Evolutionary conservation across 2,888 invertebrate species (phyloP), one percentile per base, ranked within the genome.

Genomic region (Chalcosyrphus nemorum): DNA sequence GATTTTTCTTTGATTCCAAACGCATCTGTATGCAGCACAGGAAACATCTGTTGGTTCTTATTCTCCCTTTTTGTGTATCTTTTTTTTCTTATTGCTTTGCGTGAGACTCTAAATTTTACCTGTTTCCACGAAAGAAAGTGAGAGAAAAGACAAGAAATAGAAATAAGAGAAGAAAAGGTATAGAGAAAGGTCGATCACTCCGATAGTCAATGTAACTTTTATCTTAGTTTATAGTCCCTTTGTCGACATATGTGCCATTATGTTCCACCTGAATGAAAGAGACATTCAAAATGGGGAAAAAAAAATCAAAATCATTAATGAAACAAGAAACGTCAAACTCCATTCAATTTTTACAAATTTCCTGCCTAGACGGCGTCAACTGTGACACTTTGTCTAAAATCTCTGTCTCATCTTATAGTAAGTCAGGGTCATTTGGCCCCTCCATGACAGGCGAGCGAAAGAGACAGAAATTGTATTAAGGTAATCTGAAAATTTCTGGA

Each of bases 121-220:
- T 81, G 81, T 81, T 75, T 70, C 43, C 38, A 56, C n/a, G 54
- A 74, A 38, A 66, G 54, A 56, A 61, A 70, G 21, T n/a, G 56
- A 38, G 52, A 15, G 4, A 63, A 63, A 54, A 27, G 27, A 43
- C n/a, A 61, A 7, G n/a, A n/a, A n/a, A n/a, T n/a, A 63, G 32
- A 61, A 70, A 15, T n/a, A 47, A 38, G 52, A 15, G 4, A 63
- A 63, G 45, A 17, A 56, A 61, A 59, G 32, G 4, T 24, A n/a
- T n/a, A 63, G 41, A 66, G 57, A 72, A 80, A 81, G 75, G 75
- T 81, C 75, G 76, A 70, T 81, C 70, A 65, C 72, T 57, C 32
- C 38, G 17, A 9, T n/a, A n/a, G 1, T 38, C 35, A 6, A 66
- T 52, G 27, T n/a, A 9, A 29, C 9, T 29, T 35, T 27, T 21